phyloP scores from a whole-genome alignment of 2,113 vertebrate genomes.

The Patagioenas fasciata region DNA sequence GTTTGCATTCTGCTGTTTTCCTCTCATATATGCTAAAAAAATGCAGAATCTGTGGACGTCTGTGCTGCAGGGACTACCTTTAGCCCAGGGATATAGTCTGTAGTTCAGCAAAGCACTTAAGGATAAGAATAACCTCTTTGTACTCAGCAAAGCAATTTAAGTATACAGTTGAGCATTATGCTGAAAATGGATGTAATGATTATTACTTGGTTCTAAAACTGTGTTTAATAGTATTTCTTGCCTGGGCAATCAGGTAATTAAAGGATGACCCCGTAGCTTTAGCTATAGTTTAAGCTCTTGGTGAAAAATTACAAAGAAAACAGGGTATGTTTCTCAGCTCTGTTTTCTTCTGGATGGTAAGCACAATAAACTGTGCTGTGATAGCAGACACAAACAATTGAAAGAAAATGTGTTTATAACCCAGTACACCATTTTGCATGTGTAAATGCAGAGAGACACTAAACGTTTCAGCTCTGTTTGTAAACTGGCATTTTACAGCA shows the following conservation, averaged over 20 bases:
- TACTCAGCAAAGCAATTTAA: not conserved
- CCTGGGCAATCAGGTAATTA: not conserved
- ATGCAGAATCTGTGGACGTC: not conserved
- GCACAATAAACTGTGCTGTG: not conserved
- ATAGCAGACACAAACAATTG: not conserved
- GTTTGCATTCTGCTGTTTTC: not conserved
- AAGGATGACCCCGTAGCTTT: not conserved
- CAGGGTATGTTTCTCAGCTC: not conserved
- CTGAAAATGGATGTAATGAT: not conserved
- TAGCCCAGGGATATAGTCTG: not conserved
- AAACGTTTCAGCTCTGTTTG: not conserved
- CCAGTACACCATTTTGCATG: not conserved
- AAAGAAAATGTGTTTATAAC: not conserved
- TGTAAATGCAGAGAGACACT: not conserved
- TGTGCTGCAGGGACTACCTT: not conserved
- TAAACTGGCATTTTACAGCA: not conserved
- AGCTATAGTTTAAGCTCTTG: not conserved
- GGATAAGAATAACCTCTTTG: not conserved
- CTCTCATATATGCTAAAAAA: not conserved
- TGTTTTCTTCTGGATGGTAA: not conserved
- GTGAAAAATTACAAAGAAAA: not conserved
- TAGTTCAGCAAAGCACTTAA: not conserved
- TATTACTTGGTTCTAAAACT: not conserved
- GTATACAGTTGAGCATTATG: not conserved
- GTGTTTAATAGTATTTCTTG: not conserved